phyloP scores from a whole-genome alignment of 2,113 vertebrate species.

The Elanoides forficatus region DNA sequence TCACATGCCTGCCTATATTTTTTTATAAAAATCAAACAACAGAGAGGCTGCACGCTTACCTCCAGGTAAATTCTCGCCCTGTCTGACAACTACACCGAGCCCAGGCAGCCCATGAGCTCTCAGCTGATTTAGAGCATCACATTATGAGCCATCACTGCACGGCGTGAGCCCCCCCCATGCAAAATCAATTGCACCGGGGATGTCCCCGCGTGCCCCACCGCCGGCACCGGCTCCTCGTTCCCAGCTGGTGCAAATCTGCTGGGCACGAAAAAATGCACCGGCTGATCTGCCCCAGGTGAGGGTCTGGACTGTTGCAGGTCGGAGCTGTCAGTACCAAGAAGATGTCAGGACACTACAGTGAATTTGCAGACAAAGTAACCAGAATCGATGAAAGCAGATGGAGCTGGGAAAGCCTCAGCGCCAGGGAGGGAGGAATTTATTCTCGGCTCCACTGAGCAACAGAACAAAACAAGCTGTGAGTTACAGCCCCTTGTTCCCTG shows the following conservation, averaged over 20 bases:
- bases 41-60: too few species aligned
- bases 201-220: fast-evolving
- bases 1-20: neutral
- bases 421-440: neutral
- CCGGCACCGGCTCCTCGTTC: neutral
- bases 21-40: neutral
- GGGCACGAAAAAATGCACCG: fast-evolving
- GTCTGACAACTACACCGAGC: neutral
- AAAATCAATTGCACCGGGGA: neutral
- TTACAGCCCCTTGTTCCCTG: neutral
- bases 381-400: neutral
- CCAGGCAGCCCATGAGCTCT: neutral
- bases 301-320: neutral
- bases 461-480: neutral
- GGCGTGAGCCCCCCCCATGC: neutral
- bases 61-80: neutral
- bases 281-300: neutral
- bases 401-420: neutral
- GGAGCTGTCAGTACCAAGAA: neutral
- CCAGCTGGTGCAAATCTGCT: neutral
- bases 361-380: neutral
- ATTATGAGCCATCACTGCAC: neutral
- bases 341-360: neutral
- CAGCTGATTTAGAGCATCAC: neutral
- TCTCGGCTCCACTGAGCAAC: neutral